Evolutionary conservation across 1,140 invertebrate genomes (phyloP), one percentile per base, ranked within the genome.

Genomic region (Lordiphosa mommai): DNA sequence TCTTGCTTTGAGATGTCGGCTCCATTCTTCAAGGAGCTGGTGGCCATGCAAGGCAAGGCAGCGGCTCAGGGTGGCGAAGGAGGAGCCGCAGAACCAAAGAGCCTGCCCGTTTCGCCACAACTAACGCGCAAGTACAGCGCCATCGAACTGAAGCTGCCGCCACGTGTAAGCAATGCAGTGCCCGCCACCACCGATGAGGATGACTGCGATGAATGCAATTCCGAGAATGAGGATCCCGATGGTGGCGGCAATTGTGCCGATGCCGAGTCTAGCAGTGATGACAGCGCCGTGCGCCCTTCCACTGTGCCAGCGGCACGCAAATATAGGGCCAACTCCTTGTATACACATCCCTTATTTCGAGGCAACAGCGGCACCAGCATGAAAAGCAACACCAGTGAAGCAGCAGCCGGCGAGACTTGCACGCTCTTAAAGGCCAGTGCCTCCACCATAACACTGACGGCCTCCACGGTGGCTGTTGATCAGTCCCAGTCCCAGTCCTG

Each of bases 1-100:
- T 94, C 93, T 2, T 95, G 94, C 87, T 92, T 94, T 67, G 94
- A 95, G 73, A 88, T 95, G 40, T 92, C 93, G 9, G 93, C 92
- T 3, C 91, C 93, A 47, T 90, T 91, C 61, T 88, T 89, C 33
- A 89, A 88, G 32, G 73, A 87, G 16, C 47, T 88, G 10, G 66
- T 61, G n/a, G 79, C 60, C 52, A 79, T 73, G 72, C 82, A 76
- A 60, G 36, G 40, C 43, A 80, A 71, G 47, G 20, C 40, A 5
- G 17, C 40, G 16, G 27, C 38, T 4, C 32, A 63, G 32, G 52
- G 47, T 1, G 36, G 44, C 2, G 76, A 72, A 13, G 14, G 52
- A 9, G 33, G 40, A 3, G 30, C 34, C n/a, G 38, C 64, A 12
- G 87, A 89, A 61, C 90, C 91, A 50, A 90, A 90, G 69, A 91